Conservation (phyloP, 2,797 vertebrate genomes). For the Clarias laeviceps region DNA sequence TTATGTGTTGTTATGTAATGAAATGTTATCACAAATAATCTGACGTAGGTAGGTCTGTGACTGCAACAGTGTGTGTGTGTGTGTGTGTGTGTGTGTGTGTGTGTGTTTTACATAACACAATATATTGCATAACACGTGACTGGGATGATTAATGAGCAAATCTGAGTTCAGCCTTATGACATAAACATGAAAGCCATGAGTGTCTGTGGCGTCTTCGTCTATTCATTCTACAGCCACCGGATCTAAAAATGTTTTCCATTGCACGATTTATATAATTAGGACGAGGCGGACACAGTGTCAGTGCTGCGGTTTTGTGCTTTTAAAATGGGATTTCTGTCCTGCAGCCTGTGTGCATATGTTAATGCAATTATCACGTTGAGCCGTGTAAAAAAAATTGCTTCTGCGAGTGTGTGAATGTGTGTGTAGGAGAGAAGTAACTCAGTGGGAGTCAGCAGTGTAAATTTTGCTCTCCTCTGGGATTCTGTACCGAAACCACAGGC, state of each 20-base stretch:
- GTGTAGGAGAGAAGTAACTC: slow-evolving; percentile 18
- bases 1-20: not conserved
- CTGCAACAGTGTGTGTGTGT: not conserved
- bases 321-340: slow-evolving; percentile 26
- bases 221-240: not conserved
- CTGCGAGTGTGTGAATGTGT: slow-evolving; percentile 5
- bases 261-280: slow-evolving; percentile 27
- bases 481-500: slow-evolving; percentile 44
- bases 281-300: not conserved
- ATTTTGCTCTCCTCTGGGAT: slow-evolving; percentile 46
- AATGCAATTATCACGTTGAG: slow-evolving; percentile 31
- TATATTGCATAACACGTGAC: slow-evolving; percentile 2
- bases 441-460: slow-evolving; percentile 43
- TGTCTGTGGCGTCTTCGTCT: not conserved
- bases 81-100: slow-evolving; percentile 10
- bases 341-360: slow-evolving; percentile 27
- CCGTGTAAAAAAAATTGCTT: slow-evolving; percentile 16
- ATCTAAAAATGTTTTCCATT: not conserved
- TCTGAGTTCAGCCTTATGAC: not conserved
- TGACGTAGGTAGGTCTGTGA: not conserved
- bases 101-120: not conserved
- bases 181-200: not conserved
- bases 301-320: not conserved
- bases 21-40: not conserved
- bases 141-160: not conserved